Conservation (phyloP, 92 coral and sea anemone genomes). For the Heliopora coerulea region DNA sequence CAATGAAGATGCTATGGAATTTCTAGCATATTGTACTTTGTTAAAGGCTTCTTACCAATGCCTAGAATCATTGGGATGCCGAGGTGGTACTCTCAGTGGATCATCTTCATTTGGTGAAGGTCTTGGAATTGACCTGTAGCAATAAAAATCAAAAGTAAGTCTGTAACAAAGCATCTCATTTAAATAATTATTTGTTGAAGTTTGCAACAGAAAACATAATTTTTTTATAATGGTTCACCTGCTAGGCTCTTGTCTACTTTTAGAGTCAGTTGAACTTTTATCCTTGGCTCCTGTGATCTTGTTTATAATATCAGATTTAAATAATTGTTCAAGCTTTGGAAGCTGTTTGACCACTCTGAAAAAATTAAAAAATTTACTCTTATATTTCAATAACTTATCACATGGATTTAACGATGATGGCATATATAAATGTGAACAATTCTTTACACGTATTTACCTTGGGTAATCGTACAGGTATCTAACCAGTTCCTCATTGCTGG, state of each 20-base stretch:
- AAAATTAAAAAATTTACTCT: background rate
- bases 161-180: no score
- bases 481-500: slow-evolving; percentile 15
- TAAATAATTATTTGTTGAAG: no score
- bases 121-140: background rate
- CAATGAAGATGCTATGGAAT: no score
- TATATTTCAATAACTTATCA: no score
- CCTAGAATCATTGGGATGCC: slow-evolving; percentile 59
- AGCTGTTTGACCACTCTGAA: slow-evolving; percentile 30
- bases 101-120: slow-evolving; percentile 53
- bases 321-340: slow-evolving; percentile 25
- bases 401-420: no score
- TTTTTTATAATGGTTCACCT: slow-evolving; percentile 1
- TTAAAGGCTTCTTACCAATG: slow-evolving; percentile 69
- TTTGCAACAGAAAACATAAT: background rate
- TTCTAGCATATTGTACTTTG: no score
- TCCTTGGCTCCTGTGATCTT: slow-evolving; percentile 13
- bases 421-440: no score
- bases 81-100: slow-evolving; percentile 78
- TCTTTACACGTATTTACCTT: slow-evolving; percentile 22
- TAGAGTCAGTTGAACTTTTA: background rate
- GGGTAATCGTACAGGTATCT: slow-evolving; percentile 23
- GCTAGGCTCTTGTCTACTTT: slow-evolving; percentile 5
- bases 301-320: slow-evolving; percentile 20
- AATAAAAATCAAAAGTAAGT: no score